Evolutionary conservation across 2,113 vertebrate species (phyloP), one percentile per base, ranked within the genome.

Genomic region (Leptodactylus fuscus): DNA sequence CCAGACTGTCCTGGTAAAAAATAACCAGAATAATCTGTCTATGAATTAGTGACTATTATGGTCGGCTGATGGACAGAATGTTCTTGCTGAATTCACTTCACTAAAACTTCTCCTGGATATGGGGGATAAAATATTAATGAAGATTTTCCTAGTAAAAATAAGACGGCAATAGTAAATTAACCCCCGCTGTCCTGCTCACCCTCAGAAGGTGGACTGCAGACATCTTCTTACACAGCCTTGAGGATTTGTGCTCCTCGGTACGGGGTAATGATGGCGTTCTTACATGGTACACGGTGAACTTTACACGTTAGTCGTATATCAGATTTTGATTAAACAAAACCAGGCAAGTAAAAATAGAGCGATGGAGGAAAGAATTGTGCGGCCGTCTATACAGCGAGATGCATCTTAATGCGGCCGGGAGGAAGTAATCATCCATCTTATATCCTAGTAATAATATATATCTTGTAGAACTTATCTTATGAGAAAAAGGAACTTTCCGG

Each of bases 401-500:
- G 74, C 29, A 51, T 78, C 46, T 11, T 34, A 49, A 51, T 36
- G 83, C 34, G 10, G 73, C 74, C 18, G 20, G 24, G 73, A 22
- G 18, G 70, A 77, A 51, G 83, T 29, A 41, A 85, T 51, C 44
- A 51, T 67, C 78, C 48, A 71, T 85, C 83, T 85, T 71, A 11
- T 71, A 65, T 80, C 55, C 15, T 32, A 32, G 76, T 76, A 85
- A 80, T 85, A 85, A 85, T 58, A 78, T 80, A 71, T 27, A 80
- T 85, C 83, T 80, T 85, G 83, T 76, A 85, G 32, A 80, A 67
- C 62, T 85, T 85, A 58, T 80, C 83, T 80, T 46, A 58, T 55
- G 76, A 80, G 65, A 79, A 79, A 69, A 51, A 60, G 46, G 48
- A 83, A 83, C 29, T 71, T 79, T 79, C 75, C 34, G 32, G 49